These are phyloP conservation scores for Capromys pilorides DNA, from an alignment of 2,797 vertebrate species.

Conservation along the genomic window DNA sequence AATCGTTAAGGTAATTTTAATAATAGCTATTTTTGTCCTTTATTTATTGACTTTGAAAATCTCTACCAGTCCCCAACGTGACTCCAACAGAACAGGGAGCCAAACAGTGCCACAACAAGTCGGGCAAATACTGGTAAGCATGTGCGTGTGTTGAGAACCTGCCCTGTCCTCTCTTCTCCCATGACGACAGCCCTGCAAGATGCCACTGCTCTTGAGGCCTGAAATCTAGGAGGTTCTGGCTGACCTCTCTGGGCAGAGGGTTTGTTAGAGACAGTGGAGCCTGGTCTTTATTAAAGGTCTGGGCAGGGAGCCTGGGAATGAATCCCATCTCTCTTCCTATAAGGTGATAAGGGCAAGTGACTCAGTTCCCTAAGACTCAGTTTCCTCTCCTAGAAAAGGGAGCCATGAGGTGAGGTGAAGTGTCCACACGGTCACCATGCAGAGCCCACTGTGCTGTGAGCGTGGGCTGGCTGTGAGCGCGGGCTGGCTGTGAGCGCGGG, in stretches of 20 bases:
- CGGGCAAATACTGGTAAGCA: background rate
- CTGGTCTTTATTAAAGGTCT: background rate
- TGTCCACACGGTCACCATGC: fast-evolving
- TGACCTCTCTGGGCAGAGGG: background rate
- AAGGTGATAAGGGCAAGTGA: background rate
- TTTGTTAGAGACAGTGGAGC: background rate
- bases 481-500: background rate
- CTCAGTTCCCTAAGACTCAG: background rate
- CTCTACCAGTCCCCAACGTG: background rate
- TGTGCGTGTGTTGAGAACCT: background rate
- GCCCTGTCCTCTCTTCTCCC: background rate
- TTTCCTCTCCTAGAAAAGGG: background rate
- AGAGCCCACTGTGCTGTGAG: background rate
- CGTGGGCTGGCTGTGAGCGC: background rate
- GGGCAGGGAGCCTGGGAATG: too few relatives aligned
- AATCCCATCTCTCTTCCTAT: background rate
- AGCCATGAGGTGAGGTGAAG: background rate
- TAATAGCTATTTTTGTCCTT: background rate
- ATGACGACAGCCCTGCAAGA: background rate
- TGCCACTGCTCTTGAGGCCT: too few relatives aligned
- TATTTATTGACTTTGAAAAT: background rate
- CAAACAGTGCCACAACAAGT: background rate
- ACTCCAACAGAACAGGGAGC: background rate
- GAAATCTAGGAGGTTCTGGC: background rate
- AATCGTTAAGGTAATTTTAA: background rate